Evolutionary conservation across 2,888 invertebrate genomes (phyloP).

Genomic region (Spilarctia lutea): DNA sequence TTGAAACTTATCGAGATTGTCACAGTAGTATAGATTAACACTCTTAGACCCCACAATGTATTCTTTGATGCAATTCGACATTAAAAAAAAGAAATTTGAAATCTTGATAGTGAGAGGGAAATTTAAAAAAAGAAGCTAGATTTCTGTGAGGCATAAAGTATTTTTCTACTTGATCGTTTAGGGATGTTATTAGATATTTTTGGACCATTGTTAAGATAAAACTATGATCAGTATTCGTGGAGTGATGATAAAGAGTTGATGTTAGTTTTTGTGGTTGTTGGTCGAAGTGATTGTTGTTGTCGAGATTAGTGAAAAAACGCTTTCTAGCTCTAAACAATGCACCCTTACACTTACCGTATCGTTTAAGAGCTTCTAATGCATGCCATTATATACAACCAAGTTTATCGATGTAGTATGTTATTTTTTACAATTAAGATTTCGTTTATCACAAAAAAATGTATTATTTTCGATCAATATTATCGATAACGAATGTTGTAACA

Average conservation of each 20-base stretch:
- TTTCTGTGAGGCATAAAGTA: constrained; percentile 81
- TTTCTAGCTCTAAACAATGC: constrained; percentile 72
- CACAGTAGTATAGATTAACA: constrained; percentile 82
- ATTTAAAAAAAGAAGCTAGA: constrained; percentile 69
- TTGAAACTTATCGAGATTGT: constrained; percentile 74
- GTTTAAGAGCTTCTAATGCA: constrained; percentile 41
- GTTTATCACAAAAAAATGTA: background rate
- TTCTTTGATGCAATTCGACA: constrained; percentile 68
- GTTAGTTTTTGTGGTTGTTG: constrained; percentile 78
- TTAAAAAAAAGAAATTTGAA: constrained; percentile 57
- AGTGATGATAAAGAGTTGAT: constrained; percentile 66
- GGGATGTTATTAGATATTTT: constrained; percentile 85
- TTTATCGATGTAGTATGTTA: background rate
- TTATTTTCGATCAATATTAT: background rate
- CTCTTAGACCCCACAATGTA: constrained; percentile 78
- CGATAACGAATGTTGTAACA: background rate
- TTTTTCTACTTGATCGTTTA: constrained; percentile 86
- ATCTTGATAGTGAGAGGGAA: constrained; percentile 65
- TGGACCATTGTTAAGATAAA: constrained; percentile 85
- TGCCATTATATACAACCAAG: constrained; percentile 6
- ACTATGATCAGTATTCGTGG: constrained; percentile 82
- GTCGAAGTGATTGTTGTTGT: constrained; percentile 70
- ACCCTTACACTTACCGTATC: constrained; percentile 56
- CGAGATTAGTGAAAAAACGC: constrained; percentile 71
- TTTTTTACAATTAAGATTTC: background rate